Base-by-base conservation (phyloP, 2,113 vertebrate genomes). In the Picathartes gymnocephalus region DNA sequence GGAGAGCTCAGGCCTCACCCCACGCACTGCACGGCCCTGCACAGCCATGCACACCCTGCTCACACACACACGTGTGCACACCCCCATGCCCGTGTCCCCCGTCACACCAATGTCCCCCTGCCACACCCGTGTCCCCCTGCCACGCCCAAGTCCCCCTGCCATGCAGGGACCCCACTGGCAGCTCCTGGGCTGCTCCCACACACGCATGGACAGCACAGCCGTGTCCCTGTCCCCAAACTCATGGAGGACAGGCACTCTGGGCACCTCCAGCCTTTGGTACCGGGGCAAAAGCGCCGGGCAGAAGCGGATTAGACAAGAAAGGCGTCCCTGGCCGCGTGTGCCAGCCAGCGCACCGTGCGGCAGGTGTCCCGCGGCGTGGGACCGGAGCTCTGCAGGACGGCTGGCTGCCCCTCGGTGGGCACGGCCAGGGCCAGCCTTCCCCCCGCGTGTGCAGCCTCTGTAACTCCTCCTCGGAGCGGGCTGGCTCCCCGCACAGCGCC, bases 381-480 rank as follows among this genome's bases (percentile, higher is more conserved):
- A 35, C 58, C 5, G 2, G 15, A 44, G 76, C 22, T 0, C 87
- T 10, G 62, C 10, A 24, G 88, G 40, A 42, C 39, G 44, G 66
- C 91, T 53, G 92, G 72, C 80, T 27, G 86, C 1, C 19, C 81
- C 54, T n/a, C 20, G 21, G 4, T 0, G 37, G 91, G 92, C 69
- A 3, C 65, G 86, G 72, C 2, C 20, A 7, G 64, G 50, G 79
- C 74, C 90, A 86, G 87, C 95, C 93, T 71, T 94, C 96, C 86
- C 95, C 1, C 89, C 64, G 45, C 91, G 44, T 87, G 87, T 94
- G 96, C 95, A 95, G 95, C 84, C 72, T 82, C 86, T 19, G 45
- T 73, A 90, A 93, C 97, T 98, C 97, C 97, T 97, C 97, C 97
- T 97, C 96, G 81, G 90, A 96, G 96, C 92, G 31, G 86, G 97